phyloP scores from a whole-genome alignment of 2,113 vertebrate genomes.

The Oryzias woworae region DNA sequence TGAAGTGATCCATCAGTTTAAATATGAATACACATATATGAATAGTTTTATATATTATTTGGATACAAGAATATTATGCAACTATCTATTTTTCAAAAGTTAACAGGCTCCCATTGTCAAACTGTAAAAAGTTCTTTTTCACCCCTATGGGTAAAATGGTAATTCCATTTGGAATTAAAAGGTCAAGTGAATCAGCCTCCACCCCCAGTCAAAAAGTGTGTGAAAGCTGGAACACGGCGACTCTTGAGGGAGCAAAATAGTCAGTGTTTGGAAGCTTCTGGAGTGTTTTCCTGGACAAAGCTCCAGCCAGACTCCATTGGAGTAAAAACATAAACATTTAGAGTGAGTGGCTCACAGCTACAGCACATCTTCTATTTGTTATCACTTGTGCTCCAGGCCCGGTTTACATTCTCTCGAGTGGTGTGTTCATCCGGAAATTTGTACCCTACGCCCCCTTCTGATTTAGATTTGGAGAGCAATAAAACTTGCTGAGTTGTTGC shows the following conservation, averaged over 20 bases:
- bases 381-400: slow-evolving; percentile 68
- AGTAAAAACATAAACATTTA: slow-evolving; percentile 73
- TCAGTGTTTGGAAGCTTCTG: slow-evolving; percentile 55
- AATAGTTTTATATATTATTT: too few species aligned
- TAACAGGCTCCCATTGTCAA: not conserved
- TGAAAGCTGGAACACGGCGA: slow-evolving; percentile 30
- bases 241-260: slow-evolving; percentile 36
- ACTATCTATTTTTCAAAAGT: not conserved
- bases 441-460: slow-evolving; percentile 55
- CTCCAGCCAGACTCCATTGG: slow-evolving; percentile 64
- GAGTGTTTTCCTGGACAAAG: slow-evolving; percentile 69
- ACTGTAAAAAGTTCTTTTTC: not conserved
- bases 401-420: slow-evolving; percentile 76
- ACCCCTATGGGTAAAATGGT: not conserved
- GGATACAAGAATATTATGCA: not conserved
- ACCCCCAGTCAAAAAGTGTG: slow-evolving; percentile 6
- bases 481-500: slow-evolving; percentile 87
- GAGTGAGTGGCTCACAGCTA: slow-evolving; percentile 56
- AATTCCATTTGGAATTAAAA: slow-evolving; percentile 24
- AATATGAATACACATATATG: too few species aligned
- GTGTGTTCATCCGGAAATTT: slow-evolving; percentile 69
- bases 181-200: slow-evolving; percentile 12
- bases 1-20: too few species aligned
- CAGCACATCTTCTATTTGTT: slow-evolving; percentile 72
- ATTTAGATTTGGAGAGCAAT: slow-evolving; percentile 84